Evolutionary conservation across 2,888 invertebrate genomes (phyloP).

Genomic region (Cremastobaeus sp.): DNA sequence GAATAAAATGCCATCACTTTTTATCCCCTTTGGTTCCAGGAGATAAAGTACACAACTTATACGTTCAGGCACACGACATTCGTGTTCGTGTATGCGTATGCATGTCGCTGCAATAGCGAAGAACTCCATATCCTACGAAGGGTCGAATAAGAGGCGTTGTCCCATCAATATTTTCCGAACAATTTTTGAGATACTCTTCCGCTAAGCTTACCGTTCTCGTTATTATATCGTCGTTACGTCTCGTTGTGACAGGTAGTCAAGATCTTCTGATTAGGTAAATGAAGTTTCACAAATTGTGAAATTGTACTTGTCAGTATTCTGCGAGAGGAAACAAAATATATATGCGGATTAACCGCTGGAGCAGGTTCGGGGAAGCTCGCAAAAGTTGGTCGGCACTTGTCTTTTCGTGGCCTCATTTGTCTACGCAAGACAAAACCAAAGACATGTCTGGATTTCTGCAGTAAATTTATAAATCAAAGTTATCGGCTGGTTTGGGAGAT

Average conservation of each 20-base stretch:
- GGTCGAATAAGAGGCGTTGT: constrained; percentile 40
- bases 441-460: constrained; percentile 15
- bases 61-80: neutral
- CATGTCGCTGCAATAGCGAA: constrained; percentile 16
- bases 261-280: constrained; percentile 1
- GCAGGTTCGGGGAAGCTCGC: constrained; percentile 6
- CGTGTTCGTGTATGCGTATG: constrained; percentile 12
- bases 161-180: constrained; percentile 36
- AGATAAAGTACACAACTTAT: constrained; percentile 38
- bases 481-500: constrained; percentile 9
- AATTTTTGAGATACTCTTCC: constrained; percentile 20
- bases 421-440: constrained; percentile 2
- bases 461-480: constrained; percentile 45
- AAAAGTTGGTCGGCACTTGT: constrained; percentile 23
- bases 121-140: constrained; percentile 44
- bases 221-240: constrained; percentile 5
- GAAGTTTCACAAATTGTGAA: too few relatives aligned
- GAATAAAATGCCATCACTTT: constrained; percentile 39
- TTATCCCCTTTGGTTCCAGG: constrained; percentile 44
- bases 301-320: too few relatives aligned
- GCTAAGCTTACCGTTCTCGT: constrained; percentile 18
- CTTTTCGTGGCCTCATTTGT: constrained; percentile 5
- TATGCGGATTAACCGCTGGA: neutral
- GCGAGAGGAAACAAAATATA: neutral
- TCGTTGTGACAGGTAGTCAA: neutral